Percentiles rank a stretch among this genome's conserved stretches.
Evolutionary conservation across 1,140 invertebrate genomes (phyloP).

Genomic region (Brachionus asplanchnoidis): DNA sequence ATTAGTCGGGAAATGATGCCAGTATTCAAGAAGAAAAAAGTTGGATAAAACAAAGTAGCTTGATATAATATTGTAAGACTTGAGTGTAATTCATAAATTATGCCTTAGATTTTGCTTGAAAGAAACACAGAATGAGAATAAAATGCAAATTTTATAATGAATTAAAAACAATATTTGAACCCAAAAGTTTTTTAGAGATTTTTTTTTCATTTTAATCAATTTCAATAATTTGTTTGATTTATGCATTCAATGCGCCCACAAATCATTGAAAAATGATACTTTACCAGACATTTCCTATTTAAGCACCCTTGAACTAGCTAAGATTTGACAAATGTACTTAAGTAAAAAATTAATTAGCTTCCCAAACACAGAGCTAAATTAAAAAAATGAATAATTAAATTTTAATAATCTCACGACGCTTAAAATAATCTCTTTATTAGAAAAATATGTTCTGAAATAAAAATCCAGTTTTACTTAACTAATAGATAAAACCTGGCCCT

Average conservation of each 20-base stretch:
- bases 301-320: not conserved
- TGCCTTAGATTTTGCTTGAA: not conserved
- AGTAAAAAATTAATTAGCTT: not conserved
- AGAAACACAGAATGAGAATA: not conserved
- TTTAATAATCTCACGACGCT: not conserved
- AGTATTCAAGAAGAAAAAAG: not conserved
- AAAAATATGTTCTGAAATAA: not conserved
- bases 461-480: not conserved
- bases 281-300: no score
- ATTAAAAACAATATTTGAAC: not conserved
- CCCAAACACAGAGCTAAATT: not conserved
- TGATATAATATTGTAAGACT: not conserved
- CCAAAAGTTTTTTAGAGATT: not conserved
- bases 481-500: not conserved
- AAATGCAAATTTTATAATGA: not conserved
- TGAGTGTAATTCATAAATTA: conserved; percentile 4
- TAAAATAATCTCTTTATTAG: not conserved
- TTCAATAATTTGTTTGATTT: not conserved
- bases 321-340: not conserved
- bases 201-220: not conserved
- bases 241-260: no score
- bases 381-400: not conserved
- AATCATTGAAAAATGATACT: no score
- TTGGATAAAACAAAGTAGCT: not conserved
- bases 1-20: not conserved